phyloP scores from a whole-genome alignment of 2,113 vertebrate genomes.

The Nicator chloris region DNA sequence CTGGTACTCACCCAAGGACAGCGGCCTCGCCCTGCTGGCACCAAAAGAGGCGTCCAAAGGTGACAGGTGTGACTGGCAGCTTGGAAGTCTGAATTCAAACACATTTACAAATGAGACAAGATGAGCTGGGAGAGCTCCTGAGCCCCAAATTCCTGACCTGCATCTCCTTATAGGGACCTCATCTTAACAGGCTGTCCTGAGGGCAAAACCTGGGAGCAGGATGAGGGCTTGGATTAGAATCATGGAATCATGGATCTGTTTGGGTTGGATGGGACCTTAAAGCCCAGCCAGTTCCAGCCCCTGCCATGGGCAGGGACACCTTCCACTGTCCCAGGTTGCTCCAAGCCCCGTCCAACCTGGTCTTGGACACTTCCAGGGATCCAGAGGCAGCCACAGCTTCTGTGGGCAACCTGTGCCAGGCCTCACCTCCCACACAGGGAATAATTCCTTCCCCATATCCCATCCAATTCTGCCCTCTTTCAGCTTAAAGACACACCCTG shows the following conservation, averaged over 20 bases:
- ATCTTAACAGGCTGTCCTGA: background rate
- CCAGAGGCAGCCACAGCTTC: background rate
- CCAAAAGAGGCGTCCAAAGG: rapidly evolving
- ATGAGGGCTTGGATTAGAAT: background rate
- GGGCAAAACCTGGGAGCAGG: background rate
- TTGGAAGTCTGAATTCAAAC: background rate
- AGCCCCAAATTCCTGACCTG: background rate
- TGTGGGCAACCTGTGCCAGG: background rate
- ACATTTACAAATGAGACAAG: rapidly evolving
- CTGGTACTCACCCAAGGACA: too few species aligned
- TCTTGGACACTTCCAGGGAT: background rate
- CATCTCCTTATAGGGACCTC: background rate
- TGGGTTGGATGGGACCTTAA: background rate
- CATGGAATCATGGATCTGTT: background rate
- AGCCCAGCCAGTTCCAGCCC: rapidly evolving
- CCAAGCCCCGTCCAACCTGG: rapidly evolving
- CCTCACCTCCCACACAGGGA: rapidly evolving
- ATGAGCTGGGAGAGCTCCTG: background rate
- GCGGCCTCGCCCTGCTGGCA: rapidly evolving
- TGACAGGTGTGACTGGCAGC: background rate
- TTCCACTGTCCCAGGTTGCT: rapidly evolving
- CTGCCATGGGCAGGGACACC: background rate
- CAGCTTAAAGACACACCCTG: background rate
- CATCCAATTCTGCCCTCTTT: background rate
- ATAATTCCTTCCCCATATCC: rapidly evolving